Conservation (phyloP, 2,888 invertebrate genomes). For the Phanerotoma sp. region DNA sequence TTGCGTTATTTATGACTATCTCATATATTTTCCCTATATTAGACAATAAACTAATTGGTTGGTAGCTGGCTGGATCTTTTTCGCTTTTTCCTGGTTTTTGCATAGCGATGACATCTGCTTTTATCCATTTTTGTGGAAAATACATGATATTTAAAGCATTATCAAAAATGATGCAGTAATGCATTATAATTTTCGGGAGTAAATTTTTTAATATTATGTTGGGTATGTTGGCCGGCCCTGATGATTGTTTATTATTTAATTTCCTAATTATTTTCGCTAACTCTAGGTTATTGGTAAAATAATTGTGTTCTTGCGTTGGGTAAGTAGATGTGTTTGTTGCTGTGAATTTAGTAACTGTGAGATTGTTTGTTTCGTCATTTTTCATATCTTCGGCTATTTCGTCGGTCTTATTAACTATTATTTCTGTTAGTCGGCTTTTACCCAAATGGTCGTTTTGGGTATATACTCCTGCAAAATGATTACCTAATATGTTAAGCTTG, state of each 20-base stretch:
- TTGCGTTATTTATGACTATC: neutral
- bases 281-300: conserved; percentile 3
- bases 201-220: conserved; percentile 15
- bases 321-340: neutral
- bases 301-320: neutral
- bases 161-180: conserved; percentile 1
- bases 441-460: conserved; percentile 9
- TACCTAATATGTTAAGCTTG: conserved; percentile 6
- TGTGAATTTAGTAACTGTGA: neutral
- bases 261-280: conserved; percentile 7
- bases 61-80: conserved; percentile 5
- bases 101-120: conserved; percentile 2
- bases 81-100: conserved; percentile 11
- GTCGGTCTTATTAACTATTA: neutral
- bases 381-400: conserved; percentile 3
- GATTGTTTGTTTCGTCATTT: neutral
- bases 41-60: conserved; percentile 8
- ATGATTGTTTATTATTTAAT: conserved; percentile 18
- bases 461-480: conserved; percentile 3
- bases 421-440: neutral
- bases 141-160: conserved; percentile 1
- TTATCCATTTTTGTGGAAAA: conserved; percentile 6
- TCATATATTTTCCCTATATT: neutral
- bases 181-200: neutral
- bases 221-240: conserved; percentile 9